These are phyloP conservation scores for Syrmaticus mikado DNA, from an alignment of 2,113 vertebrate genomes.

Conservation along the genomic window DNA sequence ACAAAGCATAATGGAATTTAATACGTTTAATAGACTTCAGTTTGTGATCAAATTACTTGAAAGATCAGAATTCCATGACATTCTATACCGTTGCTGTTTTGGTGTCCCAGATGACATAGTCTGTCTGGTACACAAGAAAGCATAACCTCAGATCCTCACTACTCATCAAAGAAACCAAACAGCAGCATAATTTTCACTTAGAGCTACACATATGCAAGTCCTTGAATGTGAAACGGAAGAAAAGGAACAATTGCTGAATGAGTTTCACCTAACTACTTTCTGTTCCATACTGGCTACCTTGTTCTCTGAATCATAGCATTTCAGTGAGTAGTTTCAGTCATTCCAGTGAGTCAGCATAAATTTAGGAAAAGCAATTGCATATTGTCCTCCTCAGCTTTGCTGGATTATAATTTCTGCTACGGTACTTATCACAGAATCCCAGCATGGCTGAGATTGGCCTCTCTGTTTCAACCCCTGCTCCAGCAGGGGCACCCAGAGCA, in stretches of 20 bases:
- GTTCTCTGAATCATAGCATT: not conserved
- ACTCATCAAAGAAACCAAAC: not conserved
- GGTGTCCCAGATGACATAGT: not conserved
- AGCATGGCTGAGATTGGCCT: not conserved
- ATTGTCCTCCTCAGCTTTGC: not conserved
- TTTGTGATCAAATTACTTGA: not conserved
- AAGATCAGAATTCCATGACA: not conserved
- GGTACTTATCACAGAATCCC: not conserved
- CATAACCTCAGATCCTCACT: not conserved
- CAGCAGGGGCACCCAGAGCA: not conserved
- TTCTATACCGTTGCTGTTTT: not conserved
- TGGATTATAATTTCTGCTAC: not conserved
- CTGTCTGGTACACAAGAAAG: not conserved
- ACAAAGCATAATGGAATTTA: not conserved
- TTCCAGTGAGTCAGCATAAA: not conserved
- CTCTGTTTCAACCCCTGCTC: not conserved
- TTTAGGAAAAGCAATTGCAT: not conserved
- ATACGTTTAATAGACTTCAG: not conserved
- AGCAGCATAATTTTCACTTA: not conserved
- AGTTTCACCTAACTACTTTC: not conserved
- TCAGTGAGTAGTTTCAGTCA: not conserved
- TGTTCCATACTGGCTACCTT: not conserved
- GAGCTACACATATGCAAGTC: not conserved
- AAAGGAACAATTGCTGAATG: not conserved
- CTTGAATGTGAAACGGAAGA: not conserved